These are phyloP conservation scores for Thamnaconus septentrionalis DNA, from an alignment of 2,113 vertebrate species.

Conservation along the genomic window DNA sequence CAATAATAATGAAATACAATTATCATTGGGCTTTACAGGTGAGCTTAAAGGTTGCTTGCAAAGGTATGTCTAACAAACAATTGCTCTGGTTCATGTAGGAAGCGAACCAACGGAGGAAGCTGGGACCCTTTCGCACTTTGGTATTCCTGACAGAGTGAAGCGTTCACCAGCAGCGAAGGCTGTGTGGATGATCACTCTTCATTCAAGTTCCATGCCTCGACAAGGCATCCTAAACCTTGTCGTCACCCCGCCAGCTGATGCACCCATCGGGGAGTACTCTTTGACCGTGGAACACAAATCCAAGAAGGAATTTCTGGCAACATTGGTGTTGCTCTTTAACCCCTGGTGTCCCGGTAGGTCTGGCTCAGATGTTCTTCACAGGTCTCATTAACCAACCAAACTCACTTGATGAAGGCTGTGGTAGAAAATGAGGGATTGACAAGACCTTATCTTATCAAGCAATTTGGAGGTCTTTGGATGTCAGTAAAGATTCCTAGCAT, in stretches of 20 bases:
- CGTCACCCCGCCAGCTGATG: constrained; percentile 70
- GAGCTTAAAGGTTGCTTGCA: too few relatives aligned
- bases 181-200: constrained; percentile 72
- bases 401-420: too few relatives aligned
- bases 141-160: constrained; percentile 36
- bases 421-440: too few relatives aligned
- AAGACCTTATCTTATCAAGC: too few relatives aligned
- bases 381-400: too few relatives aligned
- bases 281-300: constrained; percentile 52
- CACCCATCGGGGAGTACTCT: constrained; percentile 77
- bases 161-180: constrained; percentile 28
- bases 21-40: too few relatives aligned
- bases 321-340: constrained; percentile 83
- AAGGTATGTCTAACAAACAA: too few relatives aligned
- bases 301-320: constrained; percentile 28
- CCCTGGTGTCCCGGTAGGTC: constrained; percentile 84
- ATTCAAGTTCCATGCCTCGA: not conserved
- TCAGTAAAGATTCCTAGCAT: too few relatives aligned
- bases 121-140: constrained; percentile 67
- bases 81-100: constrained; percentile 58
- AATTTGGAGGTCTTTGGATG: too few relatives aligned
- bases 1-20: too few relatives aligned
- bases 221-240: constrained; percentile 55
- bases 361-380: not conserved
- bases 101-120: constrained; percentile 52